A percentile compares a stretch with the other conserved stretches of the same genome.
phyloP scores from a whole-genome alignment of 2,797 vertebrate species.

The Cygnus olor region DNA sequence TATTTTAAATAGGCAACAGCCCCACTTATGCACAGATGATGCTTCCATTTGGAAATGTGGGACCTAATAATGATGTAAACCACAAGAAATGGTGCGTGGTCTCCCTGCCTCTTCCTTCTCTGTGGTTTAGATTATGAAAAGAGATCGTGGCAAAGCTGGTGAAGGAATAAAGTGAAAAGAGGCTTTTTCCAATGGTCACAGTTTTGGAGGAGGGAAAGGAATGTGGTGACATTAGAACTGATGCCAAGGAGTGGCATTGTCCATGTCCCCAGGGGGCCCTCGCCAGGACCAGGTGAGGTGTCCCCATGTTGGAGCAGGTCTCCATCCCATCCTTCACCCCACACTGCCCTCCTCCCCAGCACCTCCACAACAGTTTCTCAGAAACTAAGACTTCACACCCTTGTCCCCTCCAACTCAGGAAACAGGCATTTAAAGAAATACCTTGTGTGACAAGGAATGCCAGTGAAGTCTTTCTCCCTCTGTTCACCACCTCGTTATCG shows the following conservation, averaged over 20 bases:
- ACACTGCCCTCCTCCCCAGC: not conserved
- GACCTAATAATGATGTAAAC: not conserved
- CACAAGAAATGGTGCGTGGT: not conserved
- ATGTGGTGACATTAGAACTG: fast-evolving
- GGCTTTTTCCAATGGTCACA: not conserved
- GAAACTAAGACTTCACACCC: not conserved
- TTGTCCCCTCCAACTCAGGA: not conserved
- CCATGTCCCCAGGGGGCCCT: not conserved
- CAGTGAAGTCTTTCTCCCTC: not conserved
- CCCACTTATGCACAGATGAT: not conserved
- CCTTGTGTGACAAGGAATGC: not conserved
- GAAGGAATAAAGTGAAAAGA: not conserved
- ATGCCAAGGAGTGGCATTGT: not conserved
- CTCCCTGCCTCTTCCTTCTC: not conserved
- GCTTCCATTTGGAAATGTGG: not conserved
- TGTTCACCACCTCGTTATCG: fast-evolving
- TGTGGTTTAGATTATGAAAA: not conserved
- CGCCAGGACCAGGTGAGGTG: not conserved
- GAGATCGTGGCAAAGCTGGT: not conserved
- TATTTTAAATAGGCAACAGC: not conserved
- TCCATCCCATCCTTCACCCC: not conserved
- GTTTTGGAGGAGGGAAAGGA: not conserved
- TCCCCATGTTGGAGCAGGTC: not conserved
- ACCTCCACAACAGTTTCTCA: no score
- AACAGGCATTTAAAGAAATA: not conserved